A percentile compares a stretch with the other conserved stretches of the same genome.
Conservation (phyloP, 64 coral and sea anemone species). For the Actinia equina region DNA sequence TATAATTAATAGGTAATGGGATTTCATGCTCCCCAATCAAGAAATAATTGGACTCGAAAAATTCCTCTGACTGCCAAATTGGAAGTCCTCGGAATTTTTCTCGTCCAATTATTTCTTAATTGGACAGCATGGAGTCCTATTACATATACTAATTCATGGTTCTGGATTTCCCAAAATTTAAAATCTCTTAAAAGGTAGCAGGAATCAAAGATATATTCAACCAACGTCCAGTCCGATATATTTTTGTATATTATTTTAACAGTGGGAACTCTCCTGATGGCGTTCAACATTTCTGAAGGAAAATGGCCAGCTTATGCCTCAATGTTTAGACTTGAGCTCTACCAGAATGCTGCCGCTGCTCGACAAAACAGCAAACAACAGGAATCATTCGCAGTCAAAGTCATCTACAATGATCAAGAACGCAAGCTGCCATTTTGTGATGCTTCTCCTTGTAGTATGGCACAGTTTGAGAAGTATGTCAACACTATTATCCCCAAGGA, state of each 20-base stretch:
- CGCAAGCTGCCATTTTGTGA: conserved; percentile 58
- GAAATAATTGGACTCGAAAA: too few relatives aligned
- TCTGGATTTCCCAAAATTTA: not conserved
- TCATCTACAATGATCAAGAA: conserved; percentile 71
- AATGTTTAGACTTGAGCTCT: conserved; percentile 74
- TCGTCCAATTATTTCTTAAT: too few relatives aligned
- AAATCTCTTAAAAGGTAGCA: not conserved
- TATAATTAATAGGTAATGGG: too few relatives aligned
- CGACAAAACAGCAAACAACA: not conserved
- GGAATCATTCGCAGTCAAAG: conserved; percentile 42
- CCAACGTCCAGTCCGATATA: not conserved
- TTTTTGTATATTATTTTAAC: not conserved
- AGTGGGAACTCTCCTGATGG: conserved; percentile 33
- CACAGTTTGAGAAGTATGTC: conserved; percentile 58
- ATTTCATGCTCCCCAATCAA: too few relatives aligned
- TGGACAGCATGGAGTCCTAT: too few relatives aligned
- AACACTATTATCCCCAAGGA: conserved; percentile 42
- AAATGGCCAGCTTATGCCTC: conserved; percentile 79
- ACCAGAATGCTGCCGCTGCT: conserved; percentile 11
- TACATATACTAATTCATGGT: not conserved
- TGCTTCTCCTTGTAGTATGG: conserved; percentile 47
- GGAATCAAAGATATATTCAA: too few relatives aligned
- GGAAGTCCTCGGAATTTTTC: too few relatives aligned
- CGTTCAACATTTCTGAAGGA: conserved; percentile 70
- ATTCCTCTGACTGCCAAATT: too few relatives aligned